Conservation (phyloP, 2,888 invertebrate genomes). For the Hydriomena furcata region DNA sequence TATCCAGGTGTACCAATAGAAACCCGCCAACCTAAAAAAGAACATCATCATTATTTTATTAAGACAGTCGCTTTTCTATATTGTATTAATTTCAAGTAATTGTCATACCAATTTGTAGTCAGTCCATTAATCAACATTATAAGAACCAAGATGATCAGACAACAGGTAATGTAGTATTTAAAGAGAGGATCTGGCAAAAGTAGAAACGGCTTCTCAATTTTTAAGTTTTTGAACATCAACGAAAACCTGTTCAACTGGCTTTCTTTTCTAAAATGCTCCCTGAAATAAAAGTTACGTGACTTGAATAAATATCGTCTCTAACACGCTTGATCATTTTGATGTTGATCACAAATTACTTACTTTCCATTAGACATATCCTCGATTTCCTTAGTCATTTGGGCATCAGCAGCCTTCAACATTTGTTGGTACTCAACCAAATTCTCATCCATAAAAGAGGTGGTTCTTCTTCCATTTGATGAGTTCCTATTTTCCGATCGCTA, state of each 20-base stretch:
- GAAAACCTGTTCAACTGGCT: slow-evolving; percentile 80
- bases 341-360: slow-evolving; percentile 46
- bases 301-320: background rate
- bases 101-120: slow-evolving; percentile 68
- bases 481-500: slow-evolving; percentile 77
- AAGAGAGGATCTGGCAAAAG: slow-evolving; percentile 91
- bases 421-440: slow-evolving; percentile 86
- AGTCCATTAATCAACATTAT: slow-evolving; percentile 66
- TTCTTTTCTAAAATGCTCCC: slow-evolving; percentile 86
- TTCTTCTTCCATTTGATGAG: slow-evolving; percentile 65
- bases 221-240: slow-evolving; percentile 75
- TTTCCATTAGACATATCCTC: slow-evolving; percentile 93
- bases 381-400: slow-evolving; percentile 91
- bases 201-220: slow-evolving; percentile 89
- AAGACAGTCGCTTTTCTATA: too few species aligned
- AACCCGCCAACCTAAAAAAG: slow-evolving; percentile 56
- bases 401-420: slow-evolving; percentile 87
- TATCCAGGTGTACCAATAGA: slow-evolving; percentile 61
- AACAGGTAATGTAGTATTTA: slow-evolving; percentile 87
- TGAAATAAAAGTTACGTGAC: slow-evolving; percentile 61
- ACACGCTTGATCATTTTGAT: too few species aligned
- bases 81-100: too few species aligned
- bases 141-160: slow-evolving; percentile 61
- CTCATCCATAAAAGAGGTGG: slow-evolving; percentile 88
- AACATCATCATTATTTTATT: slow-evolving; percentile 5